A percentile compares a stretch with the other conserved stretches of the same genome.
Evolutionary conservation across 2,113 vertebrate species (phyloP).

Genomic region (Ondatra zibethicus): DNA sequence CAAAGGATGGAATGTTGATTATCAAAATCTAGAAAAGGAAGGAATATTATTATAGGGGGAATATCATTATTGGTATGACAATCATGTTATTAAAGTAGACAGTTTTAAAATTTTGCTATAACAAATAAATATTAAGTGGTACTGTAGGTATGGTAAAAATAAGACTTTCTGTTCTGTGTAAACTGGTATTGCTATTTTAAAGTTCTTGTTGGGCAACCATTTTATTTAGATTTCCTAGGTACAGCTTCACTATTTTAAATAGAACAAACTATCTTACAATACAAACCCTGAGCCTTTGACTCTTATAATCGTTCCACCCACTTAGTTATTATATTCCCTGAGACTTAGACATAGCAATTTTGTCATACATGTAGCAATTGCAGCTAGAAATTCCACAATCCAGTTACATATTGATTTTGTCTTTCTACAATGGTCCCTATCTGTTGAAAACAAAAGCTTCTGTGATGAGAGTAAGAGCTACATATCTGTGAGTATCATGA

Average conservation of each 20-base stretch:
- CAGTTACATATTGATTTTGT: neutral
- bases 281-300: neutral
- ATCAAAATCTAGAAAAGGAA: neutral
- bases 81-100: neutral
- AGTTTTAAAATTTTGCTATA: neutral
- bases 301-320: accelerated
- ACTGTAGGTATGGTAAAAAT: neutral
- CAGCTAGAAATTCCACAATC: neutral
- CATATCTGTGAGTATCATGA: neutral
- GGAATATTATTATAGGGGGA: neutral
- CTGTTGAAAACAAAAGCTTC: neutral
- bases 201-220: neutral
- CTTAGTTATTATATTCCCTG: neutral
- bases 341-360: neutral
- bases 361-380: neutral
- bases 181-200: neutral
- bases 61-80: neutral
- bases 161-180: neutral
- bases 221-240: neutral
- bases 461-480: neutral
- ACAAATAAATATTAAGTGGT: neutral
- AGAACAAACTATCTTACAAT: neutral
- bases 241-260: neutral
- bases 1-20: neutral
- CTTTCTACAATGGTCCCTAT: neutral